Evolutionary conservation across 1,140 invertebrate species (phyloP).

Genomic region (Yoshiicerus persimilis): DNA sequence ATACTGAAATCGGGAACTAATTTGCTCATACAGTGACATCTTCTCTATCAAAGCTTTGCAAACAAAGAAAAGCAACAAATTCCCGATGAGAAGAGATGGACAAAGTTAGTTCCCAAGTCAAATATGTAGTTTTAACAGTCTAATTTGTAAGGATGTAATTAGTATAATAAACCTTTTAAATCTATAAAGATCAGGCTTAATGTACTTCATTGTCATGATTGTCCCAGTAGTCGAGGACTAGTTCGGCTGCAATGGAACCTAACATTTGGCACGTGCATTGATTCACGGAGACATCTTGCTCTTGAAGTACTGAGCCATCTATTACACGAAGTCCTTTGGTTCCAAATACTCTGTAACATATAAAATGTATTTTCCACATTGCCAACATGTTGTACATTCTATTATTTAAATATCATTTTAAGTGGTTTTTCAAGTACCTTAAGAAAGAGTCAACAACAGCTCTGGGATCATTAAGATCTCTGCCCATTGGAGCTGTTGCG

Average conservation of each 20-base stretch:
- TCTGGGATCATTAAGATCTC: not conserved
- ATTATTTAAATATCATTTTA: not conserved
- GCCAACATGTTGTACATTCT: not conserved
- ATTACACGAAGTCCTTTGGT: conserved; percentile 39
- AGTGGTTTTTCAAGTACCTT: not conserved
- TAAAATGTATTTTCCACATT: not conserved
- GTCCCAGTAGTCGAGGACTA: conserved; percentile 37
- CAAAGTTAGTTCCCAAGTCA: not conserved
- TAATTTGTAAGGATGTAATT: not conserved
- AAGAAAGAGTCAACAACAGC: conserved; percentile 33
- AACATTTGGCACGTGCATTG: conserved; percentile 39
- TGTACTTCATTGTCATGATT: conserved; percentile 8
- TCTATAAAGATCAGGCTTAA: not conserved
- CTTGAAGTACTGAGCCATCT: conserved; percentile 43
- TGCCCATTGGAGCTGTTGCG: conserved; percentile 25
- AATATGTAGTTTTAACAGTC: not conserved
- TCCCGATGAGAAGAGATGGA: not conserved
- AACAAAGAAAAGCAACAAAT: not conserved
- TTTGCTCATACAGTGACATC: not conserved
- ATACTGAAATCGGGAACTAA: not conserved
- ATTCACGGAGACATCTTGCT: conserved; percentile 39
- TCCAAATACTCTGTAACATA: conserved; percentile 39
- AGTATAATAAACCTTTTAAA: not conserved
- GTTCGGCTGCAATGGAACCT: conserved; percentile 35
- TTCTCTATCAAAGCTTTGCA: not conserved